phyloP scores from a whole-genome alignment of 2,113 vertebrate genomes.

The Laticauda colubrina region DNA sequence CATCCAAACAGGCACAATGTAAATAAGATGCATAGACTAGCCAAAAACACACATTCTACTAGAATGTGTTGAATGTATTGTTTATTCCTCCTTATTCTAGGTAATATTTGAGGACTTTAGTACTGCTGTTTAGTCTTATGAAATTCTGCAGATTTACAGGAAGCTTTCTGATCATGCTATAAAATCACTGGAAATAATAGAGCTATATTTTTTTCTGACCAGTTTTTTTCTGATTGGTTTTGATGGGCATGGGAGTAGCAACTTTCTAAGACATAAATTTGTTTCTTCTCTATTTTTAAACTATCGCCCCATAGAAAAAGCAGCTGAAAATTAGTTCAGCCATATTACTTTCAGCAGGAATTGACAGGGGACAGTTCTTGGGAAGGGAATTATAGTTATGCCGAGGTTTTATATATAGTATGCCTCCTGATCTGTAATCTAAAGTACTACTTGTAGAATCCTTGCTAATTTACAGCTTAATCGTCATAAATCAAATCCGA shows the following conservation, averaged over 20 bases:
- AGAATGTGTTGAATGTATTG: background rate
- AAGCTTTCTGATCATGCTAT: background rate
- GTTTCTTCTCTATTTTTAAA: background rate
- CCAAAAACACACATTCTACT: background rate
- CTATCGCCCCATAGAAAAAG: background rate
- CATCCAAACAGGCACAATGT: background rate
- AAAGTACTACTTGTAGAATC: background rate
- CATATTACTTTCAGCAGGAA: background rate
- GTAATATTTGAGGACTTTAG: background rate
- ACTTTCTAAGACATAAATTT: background rate
- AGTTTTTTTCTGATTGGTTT: background rate
- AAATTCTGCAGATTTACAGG: background rate
- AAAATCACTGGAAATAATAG: background rate
- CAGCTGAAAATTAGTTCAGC: background rate
- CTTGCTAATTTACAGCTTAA: background rate
- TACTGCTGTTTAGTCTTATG: background rate
- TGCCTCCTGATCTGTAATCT: background rate
- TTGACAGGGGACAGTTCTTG: background rate
- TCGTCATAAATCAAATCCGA: background rate
- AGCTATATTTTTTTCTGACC: background rate
- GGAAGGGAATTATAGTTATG: background rate
- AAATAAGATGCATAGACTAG: background rate
- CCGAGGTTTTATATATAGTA: background rate
- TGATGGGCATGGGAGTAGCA: background rate
- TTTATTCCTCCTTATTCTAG: background rate